Conservation (phyloP, 92 coral and sea anemone genomes). For the Pocillopora meandrina region DNA sequence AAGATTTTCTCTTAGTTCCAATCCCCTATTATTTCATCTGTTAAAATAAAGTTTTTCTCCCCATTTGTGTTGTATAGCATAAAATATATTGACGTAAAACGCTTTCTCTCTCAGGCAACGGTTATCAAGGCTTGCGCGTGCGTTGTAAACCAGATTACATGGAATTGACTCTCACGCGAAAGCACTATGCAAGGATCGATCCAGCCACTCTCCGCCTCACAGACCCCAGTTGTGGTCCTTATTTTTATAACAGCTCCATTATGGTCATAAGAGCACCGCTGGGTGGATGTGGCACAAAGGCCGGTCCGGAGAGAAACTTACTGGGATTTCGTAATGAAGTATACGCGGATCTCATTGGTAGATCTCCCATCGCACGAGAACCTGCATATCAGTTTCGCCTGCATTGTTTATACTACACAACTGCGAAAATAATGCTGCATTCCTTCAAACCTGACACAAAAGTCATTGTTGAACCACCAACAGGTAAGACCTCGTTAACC, state of each 20-base stretch:
- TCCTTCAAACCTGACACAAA: slow-evolving; percentile 70
- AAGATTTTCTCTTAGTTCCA: too few species aligned
- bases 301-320: slow-evolving; percentile 39
- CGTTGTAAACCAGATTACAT: slow-evolving; percentile 58
- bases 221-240: slow-evolving; percentile 48
- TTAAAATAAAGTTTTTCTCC: background rate
- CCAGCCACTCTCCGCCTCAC: slow-evolving; percentile 65
- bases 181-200: slow-evolving; percentile 61
- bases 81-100: background rate
- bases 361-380: slow-evolving; percentile 61
- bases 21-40: background rate
- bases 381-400: slow-evolving; percentile 67
- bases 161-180: slow-evolving; percentile 57
- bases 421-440: slow-evolving; percentile 57
- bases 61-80: background rate
- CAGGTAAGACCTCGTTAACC: slow-evolving; percentile 42
- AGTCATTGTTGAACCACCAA: slow-evolving; percentile 53
- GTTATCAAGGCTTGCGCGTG: slow-evolving; percentile 45
- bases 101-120: slow-evolving; percentile 10
- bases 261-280: slow-evolving; percentile 78
- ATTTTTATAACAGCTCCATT: slow-evolving; percentile 53
- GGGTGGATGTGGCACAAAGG: slow-evolving; percentile 67
- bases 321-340: slow-evolving; percentile 64
- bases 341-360: slow-evolving; percentile 59
- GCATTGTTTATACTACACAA: slow-evolving; percentile 72